These are phyloP conservation scores for Cololabis saira DNA, from an alignment of 2,113 vertebrate genomes.

Conservation along the genomic window DNA sequence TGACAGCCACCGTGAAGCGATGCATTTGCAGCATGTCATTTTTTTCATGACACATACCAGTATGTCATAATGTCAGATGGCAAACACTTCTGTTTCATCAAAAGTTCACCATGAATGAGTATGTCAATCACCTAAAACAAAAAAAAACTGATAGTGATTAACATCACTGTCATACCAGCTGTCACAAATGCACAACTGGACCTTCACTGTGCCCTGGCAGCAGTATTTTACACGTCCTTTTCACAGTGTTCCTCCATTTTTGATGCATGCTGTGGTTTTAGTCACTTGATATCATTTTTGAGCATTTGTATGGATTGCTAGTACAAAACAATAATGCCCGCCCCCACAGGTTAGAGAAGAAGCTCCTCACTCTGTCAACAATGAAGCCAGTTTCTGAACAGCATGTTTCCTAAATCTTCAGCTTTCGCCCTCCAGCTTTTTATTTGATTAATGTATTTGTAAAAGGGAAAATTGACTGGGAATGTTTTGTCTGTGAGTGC, in stretches of 20 bases:
- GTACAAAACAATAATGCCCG: conserved; percentile 13
- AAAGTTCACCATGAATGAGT: conserved; percentile 12
- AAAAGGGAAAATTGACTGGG: conserved; percentile 28
- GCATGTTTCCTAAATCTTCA: conserved; percentile 11
- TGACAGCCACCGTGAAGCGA: conserved; percentile 2
- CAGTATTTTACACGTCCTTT: conserved; percentile 8
- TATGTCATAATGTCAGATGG: conserved; percentile 5
- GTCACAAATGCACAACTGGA: conserved; percentile 28
- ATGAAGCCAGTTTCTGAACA: conserved; percentile 21
- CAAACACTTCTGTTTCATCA: background rate
- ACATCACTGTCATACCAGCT: background rate
- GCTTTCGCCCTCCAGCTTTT: conserved; percentile 10
- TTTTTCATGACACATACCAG: conserved; percentile 1
- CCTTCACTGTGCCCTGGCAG: conserved; percentile 4
- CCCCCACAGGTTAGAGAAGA: conserved; percentile 29
- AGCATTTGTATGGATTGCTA: conserved; percentile 18
- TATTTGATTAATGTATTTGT: conserved; percentile 26
- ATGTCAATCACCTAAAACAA: background rate
- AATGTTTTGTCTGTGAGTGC: conserved; percentile 26
- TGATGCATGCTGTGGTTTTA: conserved; percentile 12
- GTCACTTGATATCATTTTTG: conserved; percentile 10
- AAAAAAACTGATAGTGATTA: conserved; percentile 23
- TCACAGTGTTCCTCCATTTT: conserved; percentile 9
- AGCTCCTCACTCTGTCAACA: conserved; percentile 31
- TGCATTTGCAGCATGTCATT: background rate